Base-by-base conservation (phyloP, 2,888 invertebrate species). In the Linhomoeus sp. region DNA sequence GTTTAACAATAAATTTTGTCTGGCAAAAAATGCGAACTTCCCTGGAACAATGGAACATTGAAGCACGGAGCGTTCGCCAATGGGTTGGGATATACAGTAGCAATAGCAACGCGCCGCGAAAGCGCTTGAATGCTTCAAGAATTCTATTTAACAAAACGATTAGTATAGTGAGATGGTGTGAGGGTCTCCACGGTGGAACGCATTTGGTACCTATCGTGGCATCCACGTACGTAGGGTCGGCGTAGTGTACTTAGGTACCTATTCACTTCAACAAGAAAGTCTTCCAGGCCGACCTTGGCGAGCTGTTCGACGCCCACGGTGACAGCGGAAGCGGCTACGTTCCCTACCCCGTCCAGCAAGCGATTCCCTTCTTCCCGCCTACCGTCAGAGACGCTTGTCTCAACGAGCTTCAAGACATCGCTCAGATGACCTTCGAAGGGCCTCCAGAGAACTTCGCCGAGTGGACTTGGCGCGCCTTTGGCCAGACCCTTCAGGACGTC, bases 381-480 rank as follows among this genome's bases (percentile, higher is more conserved):
- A 48, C 46, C 7, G 22, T 57, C 15, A 46, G 48, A 35, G 25
- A 43, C 9, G 39, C 49, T 25, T 58, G 57, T 41, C 36, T 56
- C 20, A 33, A 37, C 7, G 58, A 58, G 23, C 48, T 58, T 22
- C 42, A 41, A 14, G 26, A 41, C 15, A 40, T 55, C 24, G n/a
- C 38, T 17, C 3, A 5, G 7, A 12, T 12, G 7, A 29, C 29
- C 29, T 29, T 29, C 12, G 29, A 29, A 5, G 12, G 22, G 38
- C 19, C 33, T 36, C 45, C 46, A 22, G 43, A 47, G 19, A 55
- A 58, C 43, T 58, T 58, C 45, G 55, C 45, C 37, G 51, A 53
- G 20, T 59, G 60, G 46, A 49, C 59, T 2, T 37, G 43, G 14
- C 40, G 51, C 9, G 48, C 48, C 33, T 59, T 59, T 41, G 59